These are phyloP conservation scores for Myotis planiceps DNA, from an alignment of 2,797 vertebrate species.

Conservation along the genomic window DNA sequence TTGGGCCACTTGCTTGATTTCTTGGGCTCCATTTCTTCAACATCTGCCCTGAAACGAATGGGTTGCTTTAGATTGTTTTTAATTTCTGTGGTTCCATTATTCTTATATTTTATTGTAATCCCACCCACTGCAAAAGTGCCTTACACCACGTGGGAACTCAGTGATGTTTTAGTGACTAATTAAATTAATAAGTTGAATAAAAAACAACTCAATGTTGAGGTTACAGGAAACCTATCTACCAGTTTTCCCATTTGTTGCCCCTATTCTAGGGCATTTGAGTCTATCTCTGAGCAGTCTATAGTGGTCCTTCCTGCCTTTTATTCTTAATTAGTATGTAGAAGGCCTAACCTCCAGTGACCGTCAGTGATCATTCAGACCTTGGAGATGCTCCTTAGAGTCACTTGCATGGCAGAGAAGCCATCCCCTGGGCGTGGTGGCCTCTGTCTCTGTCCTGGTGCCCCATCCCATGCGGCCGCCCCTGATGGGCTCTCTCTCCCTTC, in stretches of 20 bases:
- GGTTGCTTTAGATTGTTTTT: neutral
- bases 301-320: neutral
- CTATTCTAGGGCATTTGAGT: neutral
- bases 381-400: neutral
- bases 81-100: neutral
- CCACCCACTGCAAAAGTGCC: neutral
- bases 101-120: neutral
- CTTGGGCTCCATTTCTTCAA: neutral
- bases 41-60: neutral
- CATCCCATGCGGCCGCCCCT: neutral
- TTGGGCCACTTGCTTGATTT: neutral
- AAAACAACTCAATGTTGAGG: neutral
- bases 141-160: neutral
- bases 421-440: neutral
- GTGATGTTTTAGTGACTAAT: neutral
- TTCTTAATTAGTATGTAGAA: neutral
- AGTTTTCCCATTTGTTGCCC: neutral
- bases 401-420: neutral
- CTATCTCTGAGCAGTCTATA: neutral
- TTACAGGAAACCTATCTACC: neutral
- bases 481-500: constrained; percentile 75
- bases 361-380: neutral
- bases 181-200: neutral
- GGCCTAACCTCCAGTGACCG: neutral
- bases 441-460: neutral